Percentiles rank a stretch among this genome's conserved stretches.
Conservation (phyloP, 1,140 invertebrate species). For the Pogonomyrmex californicus region DNA sequence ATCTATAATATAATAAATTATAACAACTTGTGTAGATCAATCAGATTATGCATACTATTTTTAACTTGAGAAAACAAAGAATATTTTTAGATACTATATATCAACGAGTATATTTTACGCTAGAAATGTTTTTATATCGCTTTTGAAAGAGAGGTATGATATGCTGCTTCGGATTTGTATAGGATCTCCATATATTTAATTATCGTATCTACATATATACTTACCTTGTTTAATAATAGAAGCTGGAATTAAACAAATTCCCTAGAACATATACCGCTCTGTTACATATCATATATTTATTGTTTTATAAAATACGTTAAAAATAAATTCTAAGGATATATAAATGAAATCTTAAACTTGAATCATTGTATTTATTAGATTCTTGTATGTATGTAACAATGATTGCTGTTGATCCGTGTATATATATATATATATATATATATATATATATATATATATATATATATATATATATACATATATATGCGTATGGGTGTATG, state of each 20-base stretch:
- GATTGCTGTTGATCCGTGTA: slow-evolving; percentile 69
- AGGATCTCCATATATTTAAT: not conserved
- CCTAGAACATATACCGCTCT: not conserved
- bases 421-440: slow-evolving; percentile 32
- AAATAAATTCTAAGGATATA: slow-evolving; percentile 46
- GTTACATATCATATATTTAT: slow-evolving; percentile 32
- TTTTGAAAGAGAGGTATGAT: slow-evolving; percentile 10
- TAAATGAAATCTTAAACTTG: slow-evolving; percentile 64
- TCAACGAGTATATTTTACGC: slow-evolving; percentile 18
- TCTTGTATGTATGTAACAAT: slow-evolving; percentile 76
- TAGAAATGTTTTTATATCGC: slow-evolving; percentile 27
- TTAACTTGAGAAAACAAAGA: slow-evolving; percentile 23
- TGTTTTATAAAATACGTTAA: slow-evolving; percentile 24
- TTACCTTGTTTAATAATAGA: slow-evolving; percentile 22
- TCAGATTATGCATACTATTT: slow-evolving; percentile 2
- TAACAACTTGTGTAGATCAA: slow-evolving; percentile 7
- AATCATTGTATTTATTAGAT: slow-evolving; percentile 75
- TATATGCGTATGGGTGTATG: not conserved
- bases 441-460: not conserved
- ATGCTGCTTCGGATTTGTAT: not conserved
- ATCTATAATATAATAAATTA: not conserved
- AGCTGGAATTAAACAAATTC: not conserved
- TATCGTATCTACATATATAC: slow-evolving; percentile 20
- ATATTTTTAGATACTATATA: slow-evolving; percentile 47
- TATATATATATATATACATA: slow-evolving; percentile 41